Evolutionary conservation across 2,888 invertebrate genomes (phyloP).

Genomic region (Nematopogon swammerdamellus): DNA sequence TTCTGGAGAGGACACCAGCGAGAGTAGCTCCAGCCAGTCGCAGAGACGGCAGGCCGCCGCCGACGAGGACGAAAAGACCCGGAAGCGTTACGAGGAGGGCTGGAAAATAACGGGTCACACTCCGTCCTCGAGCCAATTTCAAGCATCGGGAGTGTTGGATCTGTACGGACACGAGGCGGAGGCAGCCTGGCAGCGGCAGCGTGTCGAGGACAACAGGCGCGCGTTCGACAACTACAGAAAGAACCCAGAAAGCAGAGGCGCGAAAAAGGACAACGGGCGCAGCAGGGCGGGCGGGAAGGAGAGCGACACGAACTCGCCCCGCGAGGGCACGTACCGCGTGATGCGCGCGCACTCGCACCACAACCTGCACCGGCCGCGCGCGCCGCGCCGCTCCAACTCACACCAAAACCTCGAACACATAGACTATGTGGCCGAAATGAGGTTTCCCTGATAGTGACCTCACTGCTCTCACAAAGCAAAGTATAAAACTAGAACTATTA

Average conservation of each 20-base stretch:
- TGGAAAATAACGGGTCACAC: slow-evolving; percentile 66
- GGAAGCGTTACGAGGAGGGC: slow-evolving; percentile 62
- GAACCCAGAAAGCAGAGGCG: slow-evolving; percentile 19
- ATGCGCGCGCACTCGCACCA: slow-evolving; percentile 62
- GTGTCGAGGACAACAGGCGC: slow-evolving; percentile 36
- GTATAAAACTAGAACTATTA: slow-evolving; percentile 16
- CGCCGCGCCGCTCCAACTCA: slow-evolving; percentile 57
- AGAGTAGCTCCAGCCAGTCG: slow-evolving; percentile 74
- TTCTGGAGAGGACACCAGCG: slow-evolving; percentile 81
- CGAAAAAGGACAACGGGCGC: slow-evolving; percentile 32
- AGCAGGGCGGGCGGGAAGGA: slow-evolving; percentile 25
- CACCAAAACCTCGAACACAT: slow-evolving; percentile 64
- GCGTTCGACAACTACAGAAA: slow-evolving; percentile 37
- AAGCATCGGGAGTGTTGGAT: slow-evolving; percentile 62
- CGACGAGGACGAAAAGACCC: slow-evolving; percentile 51
- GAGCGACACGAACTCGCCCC: slow-evolving; percentile 39
- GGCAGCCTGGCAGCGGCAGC: slow-evolving; percentile 50
- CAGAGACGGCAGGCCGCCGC: slow-evolving; percentile 59
- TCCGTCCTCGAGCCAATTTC: slow-evolving; percentile 56
- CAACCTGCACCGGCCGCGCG: slow-evolving; percentile 54
- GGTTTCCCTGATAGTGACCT: slow-evolving; percentile 56
- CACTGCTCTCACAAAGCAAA: slow-evolving; percentile 2
- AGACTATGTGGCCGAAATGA: slow-evolving; percentile 61
- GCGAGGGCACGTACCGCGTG: slow-evolving; percentile 40
- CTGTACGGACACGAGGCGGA: slow-evolving; percentile 64